Base-by-base conservation (phyloP, 2,797 vertebrate species). In the Scarus forsteni region DNA sequence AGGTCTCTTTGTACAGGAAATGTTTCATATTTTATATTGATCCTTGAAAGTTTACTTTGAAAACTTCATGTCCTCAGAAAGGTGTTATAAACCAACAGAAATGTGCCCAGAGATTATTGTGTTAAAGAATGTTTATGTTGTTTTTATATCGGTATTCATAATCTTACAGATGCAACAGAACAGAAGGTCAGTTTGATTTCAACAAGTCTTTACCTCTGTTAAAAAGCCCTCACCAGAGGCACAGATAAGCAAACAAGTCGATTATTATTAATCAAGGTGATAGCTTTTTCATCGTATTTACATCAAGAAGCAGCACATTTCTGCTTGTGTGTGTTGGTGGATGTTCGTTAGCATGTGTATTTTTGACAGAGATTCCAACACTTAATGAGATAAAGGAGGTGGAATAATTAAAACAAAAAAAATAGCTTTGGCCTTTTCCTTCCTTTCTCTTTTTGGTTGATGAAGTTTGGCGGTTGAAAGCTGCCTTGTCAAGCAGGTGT, bases 211-310 rank as follows among this genome's bases (percentile, higher is more conserved):
- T 52, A 71, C 66, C 68, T 57, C 36, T 45, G 63, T 61, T 16
- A 52, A 79, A 75, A 65, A 60, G 18, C 74, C 61, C 45, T 64
- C 46, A 45, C n/a, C 46, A 45, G 27, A 71, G 52, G 70, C 10
- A 66, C 13, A 61, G 63, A 81, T 84, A 77, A 90, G 74, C 66
- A 81, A 85, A 84, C 66, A 77, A 78, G 61, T 61, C 65, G 16
- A 35, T 72, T 79, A 52, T 68, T 60, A 75, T 82, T 80, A 88
- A 88, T 89, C 66, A 78, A 88, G 75, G 83, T 85, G 89, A 87
- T 73, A 54, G 75, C 73, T 73, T 81, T 81, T 83, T 71, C 80
- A 66, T 75, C 77, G 81, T 38, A 67, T 86, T 79, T 82, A 61
- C 70, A 81, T 81, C 66, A 75, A 73, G 71, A 84, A 75, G 80